These are phyloP conservation scores for Notocelia uddmanniana DNA, from an alignment of 2,888 invertebrate genomes.

Conservation along the genomic window DNA sequence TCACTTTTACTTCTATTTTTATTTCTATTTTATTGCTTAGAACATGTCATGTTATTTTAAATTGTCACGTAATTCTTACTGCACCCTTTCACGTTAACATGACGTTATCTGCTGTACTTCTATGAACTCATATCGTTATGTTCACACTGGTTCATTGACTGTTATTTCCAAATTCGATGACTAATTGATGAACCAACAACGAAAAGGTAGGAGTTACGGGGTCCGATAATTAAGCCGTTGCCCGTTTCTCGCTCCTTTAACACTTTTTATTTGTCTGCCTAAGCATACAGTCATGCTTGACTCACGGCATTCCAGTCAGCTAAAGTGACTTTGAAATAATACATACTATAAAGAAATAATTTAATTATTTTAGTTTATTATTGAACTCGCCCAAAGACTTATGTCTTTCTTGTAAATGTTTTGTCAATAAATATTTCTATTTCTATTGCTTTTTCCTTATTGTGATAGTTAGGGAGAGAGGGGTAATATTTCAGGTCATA, in stretches of 20 bases:
- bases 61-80: too few relatives aligned
- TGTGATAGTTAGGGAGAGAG: too few relatives aligned
- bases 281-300: conserved; percentile 10
- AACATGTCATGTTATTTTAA: too few relatives aligned
- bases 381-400: too few relatives aligned
- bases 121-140: background rate
- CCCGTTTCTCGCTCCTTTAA: conserved; percentile 18
- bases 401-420: too few relatives aligned
- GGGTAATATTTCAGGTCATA: too few relatives aligned
- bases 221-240: conserved; percentile 29
- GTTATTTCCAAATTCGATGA: conserved; percentile 14
- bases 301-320: background rate
- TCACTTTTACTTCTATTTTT: too few relatives aligned
- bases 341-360: background rate
- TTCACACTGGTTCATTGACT: conserved; percentile 21
- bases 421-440: too few relatives aligned
- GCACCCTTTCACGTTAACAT: background rate
- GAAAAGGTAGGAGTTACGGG: conserved; percentile 25
- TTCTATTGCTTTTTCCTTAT: too few relatives aligned
- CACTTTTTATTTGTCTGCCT: conserved; percentile 20
- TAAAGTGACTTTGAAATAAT: background rate
- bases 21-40: too few relatives aligned
- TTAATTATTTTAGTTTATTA: too few relatives aligned
- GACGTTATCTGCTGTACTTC: background rate
- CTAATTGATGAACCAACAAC: conserved; percentile 26